phyloP scores from a whole-genome alignment of 2,797 vertebrate genomes.

The Fratercula arctica region DNA sequence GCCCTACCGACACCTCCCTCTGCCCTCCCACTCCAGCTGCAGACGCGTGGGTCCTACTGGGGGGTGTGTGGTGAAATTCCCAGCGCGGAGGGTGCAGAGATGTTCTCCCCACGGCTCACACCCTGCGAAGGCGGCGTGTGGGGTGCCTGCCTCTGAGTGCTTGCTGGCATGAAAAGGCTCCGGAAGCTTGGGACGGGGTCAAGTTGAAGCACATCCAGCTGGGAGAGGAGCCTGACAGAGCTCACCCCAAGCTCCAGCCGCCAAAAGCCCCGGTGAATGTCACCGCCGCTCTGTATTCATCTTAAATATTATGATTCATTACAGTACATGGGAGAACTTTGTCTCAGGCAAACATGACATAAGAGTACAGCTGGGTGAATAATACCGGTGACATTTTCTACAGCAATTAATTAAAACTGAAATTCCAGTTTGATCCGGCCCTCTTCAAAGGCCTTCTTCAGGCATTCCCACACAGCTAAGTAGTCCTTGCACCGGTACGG shows the following conservation, averaged over 20 bases:
- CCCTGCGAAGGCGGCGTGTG: fast-evolving
- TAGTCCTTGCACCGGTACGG: background rate
- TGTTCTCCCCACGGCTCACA: background rate
- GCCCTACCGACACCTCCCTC: background rate
- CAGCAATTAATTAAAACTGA: conserved; percentile 62
- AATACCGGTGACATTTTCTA: conserved; percentile 55
- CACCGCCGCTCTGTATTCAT: background rate
- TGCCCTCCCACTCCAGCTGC: background rate
- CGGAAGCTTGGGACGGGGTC: background rate
- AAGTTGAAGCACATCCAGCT: background rate
- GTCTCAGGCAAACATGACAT: conserved; percentile 63
- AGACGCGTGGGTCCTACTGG: fast-evolving
- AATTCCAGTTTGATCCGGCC: conserved; percentile 55
- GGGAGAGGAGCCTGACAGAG: background rate
- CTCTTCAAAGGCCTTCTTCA: conserved; percentile 65
- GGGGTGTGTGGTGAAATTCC: background rate
- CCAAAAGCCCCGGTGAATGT: background rate
- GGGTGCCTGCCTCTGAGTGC: background rate
- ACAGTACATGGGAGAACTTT: conserved; percentile 44
- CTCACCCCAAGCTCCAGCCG: background rate
- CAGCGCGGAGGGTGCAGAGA: background rate
- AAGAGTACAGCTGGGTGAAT: conserved; percentile 57
- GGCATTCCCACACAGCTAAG: conserved; percentile 56
- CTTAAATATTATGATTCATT: conserved; percentile 56
- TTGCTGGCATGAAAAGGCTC: background rate